Evolutionary conservation across 2,888 invertebrate genomes (phyloP).

Genomic region (Nomada goodeniana): DNA sequence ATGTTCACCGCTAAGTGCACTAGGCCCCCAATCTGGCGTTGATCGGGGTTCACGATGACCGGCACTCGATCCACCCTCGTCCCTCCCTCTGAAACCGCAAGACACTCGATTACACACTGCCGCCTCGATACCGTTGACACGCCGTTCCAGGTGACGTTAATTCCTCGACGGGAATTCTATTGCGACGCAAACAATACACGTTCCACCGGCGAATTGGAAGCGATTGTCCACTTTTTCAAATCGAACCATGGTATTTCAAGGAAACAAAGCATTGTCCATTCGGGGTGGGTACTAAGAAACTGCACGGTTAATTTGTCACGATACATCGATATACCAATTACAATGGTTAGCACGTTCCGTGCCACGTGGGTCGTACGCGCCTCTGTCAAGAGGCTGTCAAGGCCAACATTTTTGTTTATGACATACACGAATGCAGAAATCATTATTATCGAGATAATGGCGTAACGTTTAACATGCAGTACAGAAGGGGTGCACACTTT

Average conservation of each 20-base stretch:
- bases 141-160: conserved; percentile 53
- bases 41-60: conserved; percentile 87
- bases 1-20: conserved; percentile 96
- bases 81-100: conserved; percentile 76
- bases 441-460: no score
- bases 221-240: not conserved
- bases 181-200: conserved; percentile 11
- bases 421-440: no score
- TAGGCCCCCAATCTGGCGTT: conserved; percentile 95
- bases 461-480: no score
- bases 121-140: conserved; percentile 27
- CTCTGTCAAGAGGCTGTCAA: no score
- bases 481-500: no score
- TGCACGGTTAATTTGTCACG: not conserved
- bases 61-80: conserved; percentile 75
- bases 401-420: no score
- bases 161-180: conserved; percentile 45
- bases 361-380: no score
- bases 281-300: conserved; percentile 6
- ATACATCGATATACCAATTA: conserved; percentile 12
- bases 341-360: conserved; percentile 5
- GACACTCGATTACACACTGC: conserved; percentile 46
- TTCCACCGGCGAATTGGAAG: not conserved
- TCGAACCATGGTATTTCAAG: not conserved
- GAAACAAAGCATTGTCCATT: not conserved